Percentiles rank a stretch among this genome's conserved stretches.
phyloP scores from a whole-genome alignment of 2,797 vertebrate species.

The Pristis pectinata region DNA sequence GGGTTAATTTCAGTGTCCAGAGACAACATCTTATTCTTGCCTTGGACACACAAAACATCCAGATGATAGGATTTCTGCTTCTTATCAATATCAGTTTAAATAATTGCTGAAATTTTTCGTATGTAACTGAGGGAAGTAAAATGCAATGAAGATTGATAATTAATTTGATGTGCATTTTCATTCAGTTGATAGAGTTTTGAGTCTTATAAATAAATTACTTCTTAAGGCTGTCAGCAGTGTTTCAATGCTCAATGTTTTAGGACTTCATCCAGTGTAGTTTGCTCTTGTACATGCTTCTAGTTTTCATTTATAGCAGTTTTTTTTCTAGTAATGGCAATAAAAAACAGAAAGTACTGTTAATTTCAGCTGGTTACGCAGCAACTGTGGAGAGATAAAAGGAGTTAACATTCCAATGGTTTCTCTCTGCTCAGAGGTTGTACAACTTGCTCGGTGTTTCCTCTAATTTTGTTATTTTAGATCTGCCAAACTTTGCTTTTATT shows the following conservation, averaged over 20 bases:
- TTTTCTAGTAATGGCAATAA: neutral
- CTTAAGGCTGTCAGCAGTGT: neutral
- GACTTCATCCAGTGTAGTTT: neutral
- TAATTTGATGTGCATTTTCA: neutral
- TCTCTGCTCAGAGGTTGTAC: neutral
- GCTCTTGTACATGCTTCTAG: neutral
- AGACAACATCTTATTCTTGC: neutral
- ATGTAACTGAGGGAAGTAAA: neutral
- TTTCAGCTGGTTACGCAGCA: neutral
- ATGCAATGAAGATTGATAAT: neutral
- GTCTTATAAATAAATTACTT: neutral
- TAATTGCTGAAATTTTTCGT: neutral
- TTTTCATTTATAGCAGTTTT: neutral
- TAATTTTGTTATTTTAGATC: neutral
- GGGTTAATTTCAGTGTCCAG: neutral
- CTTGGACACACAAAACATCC: neutral
- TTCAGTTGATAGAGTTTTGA: neutral
- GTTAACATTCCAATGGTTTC: neutral
- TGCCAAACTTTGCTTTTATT: neutral
- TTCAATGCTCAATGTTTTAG: neutral
- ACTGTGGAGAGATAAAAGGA: neutral
- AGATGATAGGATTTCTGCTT: neutral
- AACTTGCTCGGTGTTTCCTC: neutral
- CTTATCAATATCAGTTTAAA: neutral
- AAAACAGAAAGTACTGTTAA: neutral